Evolutionary conservation across 1,140 invertebrate genomes (phyloP).

Genomic region (Wasmannia auropunctata): DNA sequence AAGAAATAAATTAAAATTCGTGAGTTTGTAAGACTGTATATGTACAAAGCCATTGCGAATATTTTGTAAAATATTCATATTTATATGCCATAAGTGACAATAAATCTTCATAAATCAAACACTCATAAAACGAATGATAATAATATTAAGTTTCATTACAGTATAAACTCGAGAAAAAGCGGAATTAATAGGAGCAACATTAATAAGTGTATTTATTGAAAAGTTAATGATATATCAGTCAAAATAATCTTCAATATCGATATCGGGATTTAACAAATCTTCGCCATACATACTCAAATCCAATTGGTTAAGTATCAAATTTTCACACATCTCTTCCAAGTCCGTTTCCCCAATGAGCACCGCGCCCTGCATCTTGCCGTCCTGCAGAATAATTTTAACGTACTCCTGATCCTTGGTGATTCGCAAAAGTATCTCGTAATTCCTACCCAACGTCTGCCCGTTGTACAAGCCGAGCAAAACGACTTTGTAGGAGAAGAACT

Average conservation of each 20-base stretch:
- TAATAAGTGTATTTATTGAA: not conserved
- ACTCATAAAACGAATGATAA: not conserved
- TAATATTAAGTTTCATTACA: not conserved
- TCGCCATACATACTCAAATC: slow-evolving; percentile 96
- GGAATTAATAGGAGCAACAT: not conserved
- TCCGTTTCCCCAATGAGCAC: slow-evolving; percentile 98
- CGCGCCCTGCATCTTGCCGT: slow-evolving; percentile 96
- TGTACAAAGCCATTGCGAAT: slow-evolving; percentile 1
- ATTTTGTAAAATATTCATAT: slow-evolving; percentile 34
- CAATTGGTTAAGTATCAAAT: slow-evolving; percentile 97
- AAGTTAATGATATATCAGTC: slow-evolving; percentile 89
- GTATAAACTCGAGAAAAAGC: not conserved
- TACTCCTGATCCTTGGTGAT: slow-evolving; percentile 94
- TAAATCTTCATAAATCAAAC: slow-evolving; percentile 31
- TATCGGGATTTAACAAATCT: slow-evolving; percentile 96
- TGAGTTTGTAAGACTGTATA: not conserved
- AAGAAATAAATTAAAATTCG: not conserved
- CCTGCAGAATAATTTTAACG: slow-evolving; percentile 95
- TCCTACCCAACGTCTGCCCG: slow-evolving; percentile 93
- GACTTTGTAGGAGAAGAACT: slow-evolving; percentile 97
- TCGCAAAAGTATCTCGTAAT: slow-evolving; percentile 95
- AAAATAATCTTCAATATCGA: slow-evolving; percentile 99
- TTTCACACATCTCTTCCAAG: slow-evolving; percentile 99
- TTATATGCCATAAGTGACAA: slow-evolving; percentile 17
- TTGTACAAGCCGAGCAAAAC: slow-evolving; percentile 97